phyloP scores from a whole-genome alignment of 2,113 vertebrate genomes.

The Alligator sinensis region DNA sequence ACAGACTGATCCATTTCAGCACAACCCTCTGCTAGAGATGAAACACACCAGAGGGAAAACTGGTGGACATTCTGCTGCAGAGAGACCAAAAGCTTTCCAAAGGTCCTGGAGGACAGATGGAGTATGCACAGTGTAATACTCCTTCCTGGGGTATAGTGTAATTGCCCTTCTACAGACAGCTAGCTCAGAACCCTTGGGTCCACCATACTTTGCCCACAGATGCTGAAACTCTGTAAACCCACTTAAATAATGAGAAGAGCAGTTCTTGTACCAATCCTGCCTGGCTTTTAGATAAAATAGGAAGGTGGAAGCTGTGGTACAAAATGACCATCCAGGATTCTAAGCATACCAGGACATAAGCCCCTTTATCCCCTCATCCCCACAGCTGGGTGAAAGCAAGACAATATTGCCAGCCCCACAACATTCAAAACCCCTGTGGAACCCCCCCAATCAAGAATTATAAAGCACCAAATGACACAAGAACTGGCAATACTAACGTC shows the following conservation, averaged over 20 bases:
- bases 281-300: not conserved
- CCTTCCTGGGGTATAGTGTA: not conserved
- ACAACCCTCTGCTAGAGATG: not conserved
- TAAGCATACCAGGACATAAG: not conserved
- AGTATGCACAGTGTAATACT: not conserved
- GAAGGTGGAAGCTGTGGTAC: not conserved
- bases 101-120: not conserved
- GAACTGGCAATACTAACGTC: not conserved
- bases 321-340: not conserved
- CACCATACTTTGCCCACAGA: not conserved
- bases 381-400: not conserved
- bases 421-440: not conserved
- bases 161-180: not conserved
- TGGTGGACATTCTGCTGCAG: not conserved
- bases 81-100: not conserved
- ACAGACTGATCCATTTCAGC: not conserved
- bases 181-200: not conserved
- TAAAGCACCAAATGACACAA: not conserved
- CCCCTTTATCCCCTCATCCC: not conserved
- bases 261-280: not conserved
- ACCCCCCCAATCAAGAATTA: not conserved
- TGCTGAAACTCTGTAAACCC: not conserved
- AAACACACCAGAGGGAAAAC: not conserved
- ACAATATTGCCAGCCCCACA: not conserved
- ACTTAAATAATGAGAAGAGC: not conserved